A percentile compares a stretch with the other conserved stretches of the same genome.
Conservation (phyloP, 2,113 vertebrate species). For the Machaerirhynchus nigripectus region DNA sequence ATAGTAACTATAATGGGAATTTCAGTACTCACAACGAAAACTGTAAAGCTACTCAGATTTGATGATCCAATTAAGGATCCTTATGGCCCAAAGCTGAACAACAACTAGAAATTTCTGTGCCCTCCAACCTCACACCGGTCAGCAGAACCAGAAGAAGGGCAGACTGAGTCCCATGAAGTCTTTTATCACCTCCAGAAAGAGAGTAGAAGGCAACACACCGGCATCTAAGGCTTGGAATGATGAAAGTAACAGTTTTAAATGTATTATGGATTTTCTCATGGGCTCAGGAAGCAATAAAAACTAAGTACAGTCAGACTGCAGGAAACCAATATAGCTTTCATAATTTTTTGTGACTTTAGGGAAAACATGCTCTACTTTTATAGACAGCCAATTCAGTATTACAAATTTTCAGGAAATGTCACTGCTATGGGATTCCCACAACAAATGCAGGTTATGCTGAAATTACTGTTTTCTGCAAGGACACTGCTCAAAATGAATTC, state of each 20-base stretch:
- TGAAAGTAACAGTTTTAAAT: constrained; percentile 26
- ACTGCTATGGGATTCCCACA: not conserved
- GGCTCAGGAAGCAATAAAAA: constrained; percentile 56
- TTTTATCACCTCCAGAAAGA: not conserved
- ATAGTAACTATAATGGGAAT: not conserved
- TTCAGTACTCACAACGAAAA: not conserved
- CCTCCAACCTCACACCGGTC: not conserved
- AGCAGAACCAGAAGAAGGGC: not conserved
- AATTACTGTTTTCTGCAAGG: not conserved
- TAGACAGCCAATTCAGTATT: not conserved
- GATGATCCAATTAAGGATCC: not conserved
- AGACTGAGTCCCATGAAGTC: not conserved
- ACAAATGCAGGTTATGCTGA: not conserved
- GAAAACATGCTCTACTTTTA: constrained; percentile 22
- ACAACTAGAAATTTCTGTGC: not conserved
- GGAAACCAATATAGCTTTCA: constrained; percentile 49
- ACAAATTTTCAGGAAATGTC: not conserved
- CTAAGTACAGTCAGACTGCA: constrained; percentile 16
- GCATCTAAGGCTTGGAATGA: not conserved
- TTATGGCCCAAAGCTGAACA: not conserved
- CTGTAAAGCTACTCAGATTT: not conserved
- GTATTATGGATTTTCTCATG: constrained; percentile 21
- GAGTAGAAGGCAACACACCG: not conserved
- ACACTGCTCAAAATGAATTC: not conserved
- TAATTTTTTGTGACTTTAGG: constrained; percentile 32